Evolutionary conservation across 2,797 vertebrate species (phyloP), one percentile per base, ranked within the genome.

Genomic region (Syngnathus acus): DNA sequence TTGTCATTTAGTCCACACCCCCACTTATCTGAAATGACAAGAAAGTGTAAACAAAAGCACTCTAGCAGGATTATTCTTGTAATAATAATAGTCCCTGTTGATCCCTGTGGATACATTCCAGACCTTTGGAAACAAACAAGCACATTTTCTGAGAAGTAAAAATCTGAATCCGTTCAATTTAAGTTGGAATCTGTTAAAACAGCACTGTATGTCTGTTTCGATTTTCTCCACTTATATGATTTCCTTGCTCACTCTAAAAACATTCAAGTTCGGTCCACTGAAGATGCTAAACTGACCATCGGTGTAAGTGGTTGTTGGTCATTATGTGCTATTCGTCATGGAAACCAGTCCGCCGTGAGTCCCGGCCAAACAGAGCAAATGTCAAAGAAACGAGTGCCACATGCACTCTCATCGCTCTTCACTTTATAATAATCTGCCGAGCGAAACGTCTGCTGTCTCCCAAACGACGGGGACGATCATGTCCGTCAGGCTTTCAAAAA

Each of bases 401-500:
- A 7, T 11, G 23, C 13, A 23, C n/a, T 53, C 9, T 11, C 9
- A 11, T 26, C 26, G 54, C 54, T 57, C 54, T 9, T 9, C 32
- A 32, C 26, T 58, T 58, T 37, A 17, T 58, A 58, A 37, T 58
- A 55, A 55, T 26, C 23, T 23, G 23, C 21, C 53, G 4, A 26
- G 23, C 7, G 21, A 55, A 17, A 26, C 21, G 11, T 13, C 11
- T 13, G 53, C 55, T 17, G 26, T 58, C 32, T 58, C 32, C 55
- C 8, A 32, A 57, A 37, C 26, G 54, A 58, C 32, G 32, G 55
- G 32, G 6, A 58, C 16, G 26, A 42, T 9, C 38, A 21, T 40
- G 17, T 60, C 32, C 74, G 72, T 84, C 81, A 79, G 65, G 81
- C 73, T 72, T 67, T 77, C 72, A 72, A 75, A 82, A 74, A 82